Percentiles rank a stretch among this genome's conserved stretches.
phyloP scores from a whole-genome alignment of 2,888 invertebrate species.

The Pocota personata region DNA sequence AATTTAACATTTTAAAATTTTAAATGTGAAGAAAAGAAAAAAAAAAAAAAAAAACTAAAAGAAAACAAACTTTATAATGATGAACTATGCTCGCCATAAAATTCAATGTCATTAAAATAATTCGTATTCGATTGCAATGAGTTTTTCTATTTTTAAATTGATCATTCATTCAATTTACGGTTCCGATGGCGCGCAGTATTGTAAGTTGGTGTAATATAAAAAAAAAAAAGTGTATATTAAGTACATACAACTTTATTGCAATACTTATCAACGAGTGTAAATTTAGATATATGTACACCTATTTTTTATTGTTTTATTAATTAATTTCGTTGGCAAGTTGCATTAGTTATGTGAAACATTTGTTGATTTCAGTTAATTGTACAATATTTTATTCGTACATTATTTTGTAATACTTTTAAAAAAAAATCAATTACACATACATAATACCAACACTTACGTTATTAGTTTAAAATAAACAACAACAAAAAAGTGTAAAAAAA shows the following conservation, averaged over 20 bases:
- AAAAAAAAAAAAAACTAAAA: background rate
- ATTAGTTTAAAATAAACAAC: constrained; percentile 46
- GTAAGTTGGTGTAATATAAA: constrained; percentile 3
- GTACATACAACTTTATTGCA: constrained; percentile 33
- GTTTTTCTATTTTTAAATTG: constrained; percentile 24
- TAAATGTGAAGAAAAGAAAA: constrained; percentile 33
- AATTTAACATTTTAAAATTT: constrained; percentile 3
- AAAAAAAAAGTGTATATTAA: background rate
- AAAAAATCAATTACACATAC: constrained; percentile 44
- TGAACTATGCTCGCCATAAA: constrained; percentile 47
- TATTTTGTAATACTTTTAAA: constrained; percentile 24
- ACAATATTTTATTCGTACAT: constrained; percentile 33
- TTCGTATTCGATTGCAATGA: constrained; percentile 32
- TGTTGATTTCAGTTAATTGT: constrained; percentile 37
- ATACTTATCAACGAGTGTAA: constrained; percentile 67
- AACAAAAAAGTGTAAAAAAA: constrained; percentile 62
- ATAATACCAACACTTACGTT: constrained; percentile 55
- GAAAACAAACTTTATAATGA: background rate
- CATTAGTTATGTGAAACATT: background rate
- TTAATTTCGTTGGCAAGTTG: constrained; percentile 3
- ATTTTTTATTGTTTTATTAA: constrained; percentile 26
- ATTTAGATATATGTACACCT: constrained; percentile 23
- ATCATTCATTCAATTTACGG: constrained; percentile 10
- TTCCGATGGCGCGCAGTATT: constrained; percentile 64
- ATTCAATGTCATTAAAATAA: background rate